These are phyloP conservation scores for Lasioglossum pauxillum DNA, from an alignment of 2,888 invertebrate genomes.

Conservation along the genomic window DNA sequence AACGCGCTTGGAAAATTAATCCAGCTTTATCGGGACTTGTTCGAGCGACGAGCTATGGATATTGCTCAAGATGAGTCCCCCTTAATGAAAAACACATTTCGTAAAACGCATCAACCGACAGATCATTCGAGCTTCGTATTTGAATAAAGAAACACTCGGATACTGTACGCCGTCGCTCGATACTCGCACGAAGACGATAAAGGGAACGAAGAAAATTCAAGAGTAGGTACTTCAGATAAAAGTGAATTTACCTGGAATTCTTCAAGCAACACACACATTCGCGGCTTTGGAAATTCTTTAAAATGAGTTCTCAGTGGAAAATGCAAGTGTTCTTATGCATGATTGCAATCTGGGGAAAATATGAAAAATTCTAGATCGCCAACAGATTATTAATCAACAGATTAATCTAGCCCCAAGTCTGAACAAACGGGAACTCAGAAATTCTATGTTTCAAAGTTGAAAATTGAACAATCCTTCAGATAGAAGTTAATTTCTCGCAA, in stretches of 20 bases:
- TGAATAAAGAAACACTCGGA: no score
- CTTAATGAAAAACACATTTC: not conserved
- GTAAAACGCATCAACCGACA: not conserved
- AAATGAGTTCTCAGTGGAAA: not conserved
- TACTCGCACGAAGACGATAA: no score
- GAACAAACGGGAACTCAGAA: no score
- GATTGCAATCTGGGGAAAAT: no score
- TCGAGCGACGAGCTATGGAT: not conserved
- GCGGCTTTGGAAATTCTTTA: not conserved
- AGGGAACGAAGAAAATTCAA: no score
- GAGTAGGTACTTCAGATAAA: no score
- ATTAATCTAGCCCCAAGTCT: no score
- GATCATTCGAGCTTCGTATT: no score
- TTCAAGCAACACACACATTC: not conserved
- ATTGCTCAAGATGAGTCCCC: not conserved
- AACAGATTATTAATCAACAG: no score
- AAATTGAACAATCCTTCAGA: not conserved
- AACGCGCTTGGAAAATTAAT: not conserved
- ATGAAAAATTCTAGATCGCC: no score
- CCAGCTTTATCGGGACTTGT: constrained; percentile 30
- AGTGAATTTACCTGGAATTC: not conserved
- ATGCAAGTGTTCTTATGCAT: not conserved
- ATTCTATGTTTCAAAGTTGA: not conserved
- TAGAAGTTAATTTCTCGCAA: not conserved
- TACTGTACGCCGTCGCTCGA: no score